phyloP scores from a whole-genome alignment of 2,797 vertebrate species.

The Girardinus metallicus region DNA sequence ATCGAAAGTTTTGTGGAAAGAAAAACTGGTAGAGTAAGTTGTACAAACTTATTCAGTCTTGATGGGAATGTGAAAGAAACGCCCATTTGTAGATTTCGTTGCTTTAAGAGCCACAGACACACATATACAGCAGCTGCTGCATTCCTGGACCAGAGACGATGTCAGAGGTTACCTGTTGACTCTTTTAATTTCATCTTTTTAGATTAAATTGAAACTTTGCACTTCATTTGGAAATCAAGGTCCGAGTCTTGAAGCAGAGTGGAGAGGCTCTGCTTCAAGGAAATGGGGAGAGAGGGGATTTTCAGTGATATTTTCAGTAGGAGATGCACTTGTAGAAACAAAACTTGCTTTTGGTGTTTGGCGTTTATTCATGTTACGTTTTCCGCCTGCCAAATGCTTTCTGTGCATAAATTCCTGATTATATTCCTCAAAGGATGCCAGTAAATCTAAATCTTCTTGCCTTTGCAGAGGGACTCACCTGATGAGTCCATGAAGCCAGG shows the following conservation, averaged over 20 bases:
- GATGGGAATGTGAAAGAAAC: background rate
- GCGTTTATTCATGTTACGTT: background rate
- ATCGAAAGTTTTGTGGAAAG: background rate
- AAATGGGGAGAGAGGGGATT: too few relatives aligned
- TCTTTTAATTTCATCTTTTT: background rate
- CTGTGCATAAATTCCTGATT: background rate
- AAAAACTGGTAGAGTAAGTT: background rate
- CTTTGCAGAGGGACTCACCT: slow-evolving; percentile 90
- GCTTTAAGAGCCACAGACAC: background rate
- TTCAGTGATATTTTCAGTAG: background rate
- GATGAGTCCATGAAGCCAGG: slow-evolving; percentile 90
- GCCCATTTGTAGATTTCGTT: background rate
- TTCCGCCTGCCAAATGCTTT: background rate
- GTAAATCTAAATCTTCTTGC: slow-evolving; percentile 8
- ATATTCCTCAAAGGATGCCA: background rate
- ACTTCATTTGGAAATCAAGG: background rate
- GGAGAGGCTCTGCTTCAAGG: background rate
- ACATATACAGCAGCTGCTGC: background rate
- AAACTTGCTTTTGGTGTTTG: background rate
- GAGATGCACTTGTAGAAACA: background rate
- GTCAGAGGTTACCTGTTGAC: background rate
- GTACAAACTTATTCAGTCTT: background rate
- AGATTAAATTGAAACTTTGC: background rate
- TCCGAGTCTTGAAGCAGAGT: background rate
- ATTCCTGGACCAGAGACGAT: background rate